Conservation (phyloP, 2,888 invertebrate genomes). For the Dynastes hyllus region DNA sequence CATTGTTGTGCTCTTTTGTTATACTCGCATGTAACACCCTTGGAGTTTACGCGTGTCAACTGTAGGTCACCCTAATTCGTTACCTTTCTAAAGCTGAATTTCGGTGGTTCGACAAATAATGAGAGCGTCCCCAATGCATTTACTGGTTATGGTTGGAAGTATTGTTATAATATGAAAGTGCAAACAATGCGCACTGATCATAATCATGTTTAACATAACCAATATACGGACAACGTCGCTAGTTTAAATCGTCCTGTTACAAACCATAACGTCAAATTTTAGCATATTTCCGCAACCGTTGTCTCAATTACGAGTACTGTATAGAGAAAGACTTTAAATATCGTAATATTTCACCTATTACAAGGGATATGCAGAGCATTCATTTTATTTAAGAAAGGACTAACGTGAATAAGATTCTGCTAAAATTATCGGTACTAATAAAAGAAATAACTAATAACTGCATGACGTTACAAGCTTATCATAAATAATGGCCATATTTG, state of each 20-base stretch:
- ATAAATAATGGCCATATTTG: no score
- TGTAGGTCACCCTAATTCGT: slow-evolving; percentile 43
- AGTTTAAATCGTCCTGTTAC: background rate
- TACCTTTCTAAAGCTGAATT: slow-evolving; percentile 53
- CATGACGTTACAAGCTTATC: no score
- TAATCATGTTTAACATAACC: slow-evolving; percentile 2
- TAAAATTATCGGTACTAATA: no score
- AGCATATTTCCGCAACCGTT: no score
- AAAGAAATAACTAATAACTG: no score
- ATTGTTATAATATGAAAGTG: slow-evolving; percentile 20
- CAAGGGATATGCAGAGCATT: no score
- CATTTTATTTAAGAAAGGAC: no score
- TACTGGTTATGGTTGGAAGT: slow-evolving; percentile 55
- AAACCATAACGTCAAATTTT: slow-evolving; percentile 4
- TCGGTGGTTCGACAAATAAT: slow-evolving; percentile 54
- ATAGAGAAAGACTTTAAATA: no score
- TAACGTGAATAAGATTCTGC: no score
- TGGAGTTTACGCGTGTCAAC: slow-evolving; percentile 57
- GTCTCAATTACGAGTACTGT: no score
- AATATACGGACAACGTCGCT: background rate
- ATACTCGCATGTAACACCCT: slow-evolving; percentile 58
- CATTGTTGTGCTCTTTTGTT: slow-evolving; percentile 65
- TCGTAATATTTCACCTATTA: no score
- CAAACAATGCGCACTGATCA: background rate
- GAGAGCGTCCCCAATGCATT: slow-evolving; percentile 55